Percentiles rank a stretch among this genome's conserved stretches.
Evolutionary conservation across 2,797 vertebrate genomes (phyloP).

Genomic region (Helostoma temminkii): DNA sequence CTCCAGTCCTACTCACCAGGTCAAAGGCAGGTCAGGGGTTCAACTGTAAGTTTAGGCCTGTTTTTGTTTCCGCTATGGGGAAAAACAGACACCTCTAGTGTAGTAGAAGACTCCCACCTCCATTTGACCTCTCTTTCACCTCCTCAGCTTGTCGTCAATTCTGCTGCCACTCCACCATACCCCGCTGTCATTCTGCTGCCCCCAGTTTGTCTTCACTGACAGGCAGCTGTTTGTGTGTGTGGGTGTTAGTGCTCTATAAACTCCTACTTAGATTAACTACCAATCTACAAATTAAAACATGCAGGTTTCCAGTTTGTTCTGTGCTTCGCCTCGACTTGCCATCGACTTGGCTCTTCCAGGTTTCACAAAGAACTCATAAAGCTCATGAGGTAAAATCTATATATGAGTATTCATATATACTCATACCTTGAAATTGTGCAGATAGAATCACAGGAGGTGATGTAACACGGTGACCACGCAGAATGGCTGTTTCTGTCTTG

Average conservation of each 20-base stretch:
- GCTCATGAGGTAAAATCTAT: not conserved
- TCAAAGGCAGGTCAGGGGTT: conserved; percentile 90
- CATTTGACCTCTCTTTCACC: conserved; percentile 78
- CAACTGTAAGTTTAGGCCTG: conserved; percentile 90
- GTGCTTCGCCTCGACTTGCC: not conserved
- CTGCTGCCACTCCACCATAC: conserved; percentile 67
- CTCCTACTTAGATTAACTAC: conserved; percentile 54
- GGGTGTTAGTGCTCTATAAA: conserved; percentile 60
- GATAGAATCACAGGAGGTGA: not conserved
- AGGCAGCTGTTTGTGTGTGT: conserved; percentile 61
- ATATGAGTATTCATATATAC: not conserved
- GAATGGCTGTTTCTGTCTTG: not conserved
- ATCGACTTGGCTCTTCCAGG: not conserved
- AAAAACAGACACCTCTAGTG: conserved; percentile 77
- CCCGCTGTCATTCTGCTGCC: conserved; percentile 67
- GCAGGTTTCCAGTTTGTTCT: not conserved
- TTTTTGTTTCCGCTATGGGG: conserved; percentile 77
- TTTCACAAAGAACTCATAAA: not conserved
- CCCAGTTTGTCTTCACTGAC: conserved; percentile 76
- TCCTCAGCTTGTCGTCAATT: conserved; percentile 77
- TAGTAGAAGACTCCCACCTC: conserved; percentile 76
- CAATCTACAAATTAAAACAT: conserved; percentile 54
- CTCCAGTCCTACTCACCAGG: conserved; percentile 76
- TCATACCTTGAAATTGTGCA: not conserved
- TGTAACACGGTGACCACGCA: not conserved